phyloP scores from a whole-genome alignment of 2,113 vertebrate genomes.

The Carassius gibelio region DNA sequence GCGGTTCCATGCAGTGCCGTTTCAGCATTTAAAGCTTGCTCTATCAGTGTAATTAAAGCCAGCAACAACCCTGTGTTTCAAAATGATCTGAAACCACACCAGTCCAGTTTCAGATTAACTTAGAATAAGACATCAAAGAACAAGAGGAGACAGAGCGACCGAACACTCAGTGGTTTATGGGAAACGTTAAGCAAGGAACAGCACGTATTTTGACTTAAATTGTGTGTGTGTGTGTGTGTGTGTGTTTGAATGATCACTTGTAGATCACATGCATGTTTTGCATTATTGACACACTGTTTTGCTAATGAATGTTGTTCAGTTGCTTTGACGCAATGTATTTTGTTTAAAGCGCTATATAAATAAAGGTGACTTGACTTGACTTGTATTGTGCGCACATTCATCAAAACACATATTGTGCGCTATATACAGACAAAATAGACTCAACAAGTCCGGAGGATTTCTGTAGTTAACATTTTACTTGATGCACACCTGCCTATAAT shows the following conservation, averaged over 20 bases:
- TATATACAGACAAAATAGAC: too few species aligned
- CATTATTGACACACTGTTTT: too few species aligned
- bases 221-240: too few species aligned
- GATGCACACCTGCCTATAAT: not conserved
- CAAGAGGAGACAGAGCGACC: not conserved
- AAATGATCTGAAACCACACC: not conserved
- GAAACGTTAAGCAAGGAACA: not conserved
- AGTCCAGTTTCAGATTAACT: not conserved
- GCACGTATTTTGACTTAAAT: not conserved
- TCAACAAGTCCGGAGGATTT: too few species aligned
- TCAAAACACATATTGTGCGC: too few species aligned
- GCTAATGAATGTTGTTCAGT: too few species aligned
- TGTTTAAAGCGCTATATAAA: too few species aligned
- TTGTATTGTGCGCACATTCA: not conserved
- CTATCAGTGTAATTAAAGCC: constrained; percentile 14
- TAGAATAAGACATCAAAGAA: not conserved
- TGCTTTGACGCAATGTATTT: too few species aligned
- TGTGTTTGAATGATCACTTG: not conserved
- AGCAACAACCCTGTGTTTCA: not conserved
- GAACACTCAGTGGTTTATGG: not conserved
- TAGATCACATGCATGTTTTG: not conserved
- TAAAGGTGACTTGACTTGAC: too few species aligned
- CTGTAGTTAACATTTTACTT: not conserved
- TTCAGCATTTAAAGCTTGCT: not conserved
- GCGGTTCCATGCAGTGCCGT: not conserved